These are phyloP conservation scores for Trachelus tabidus DNA, from an alignment of 2,888 invertebrate genomes.

Conservation along the genomic window DNA sequence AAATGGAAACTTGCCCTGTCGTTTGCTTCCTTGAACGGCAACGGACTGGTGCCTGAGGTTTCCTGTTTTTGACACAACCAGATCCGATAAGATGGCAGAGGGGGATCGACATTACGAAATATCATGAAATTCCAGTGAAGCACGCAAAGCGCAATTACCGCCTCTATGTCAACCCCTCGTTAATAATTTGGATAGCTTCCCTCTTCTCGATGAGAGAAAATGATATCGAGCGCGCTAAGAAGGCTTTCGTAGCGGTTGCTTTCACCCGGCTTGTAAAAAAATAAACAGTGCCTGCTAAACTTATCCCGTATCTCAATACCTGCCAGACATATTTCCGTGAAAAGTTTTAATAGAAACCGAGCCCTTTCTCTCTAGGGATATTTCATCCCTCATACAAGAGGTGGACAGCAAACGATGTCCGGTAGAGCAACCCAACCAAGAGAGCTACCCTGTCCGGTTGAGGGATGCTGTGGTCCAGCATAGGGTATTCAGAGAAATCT, in stretches of 20 bases:
- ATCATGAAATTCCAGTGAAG: neutral
- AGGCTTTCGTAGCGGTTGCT: neutral
- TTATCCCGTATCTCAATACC: neutral
- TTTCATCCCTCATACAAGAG: slow-evolving; percentile 44
- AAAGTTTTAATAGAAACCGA: slow-evolving; percentile 45
- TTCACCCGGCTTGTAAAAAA: neutral
- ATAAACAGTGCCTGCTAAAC: neutral
- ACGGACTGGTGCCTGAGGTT: neutral
- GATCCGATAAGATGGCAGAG: neutral
- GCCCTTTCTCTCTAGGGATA: slow-evolving; percentile 26
- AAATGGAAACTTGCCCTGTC: neutral
- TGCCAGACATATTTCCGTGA: neutral
- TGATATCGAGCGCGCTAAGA: neutral
- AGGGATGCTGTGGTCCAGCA: slow-evolving; percentile 37
- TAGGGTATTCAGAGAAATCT: slow-evolving; percentile 41
- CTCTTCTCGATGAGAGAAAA: neutral
- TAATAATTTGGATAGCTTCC: neutral
- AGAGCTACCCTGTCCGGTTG: slow-evolving; percentile 50
- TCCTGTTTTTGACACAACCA: neutral
- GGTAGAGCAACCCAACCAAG: slow-evolving; percentile 31
- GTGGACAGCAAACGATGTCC: slow-evolving; percentile 20
- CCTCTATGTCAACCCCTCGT: neutral
- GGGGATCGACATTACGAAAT: neutral
- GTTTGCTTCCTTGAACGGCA: neutral
- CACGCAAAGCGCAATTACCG: neutral